Base-by-base conservation (phyloP, 2,113 vertebrate species). In the Hydropotes inermis region DNA sequence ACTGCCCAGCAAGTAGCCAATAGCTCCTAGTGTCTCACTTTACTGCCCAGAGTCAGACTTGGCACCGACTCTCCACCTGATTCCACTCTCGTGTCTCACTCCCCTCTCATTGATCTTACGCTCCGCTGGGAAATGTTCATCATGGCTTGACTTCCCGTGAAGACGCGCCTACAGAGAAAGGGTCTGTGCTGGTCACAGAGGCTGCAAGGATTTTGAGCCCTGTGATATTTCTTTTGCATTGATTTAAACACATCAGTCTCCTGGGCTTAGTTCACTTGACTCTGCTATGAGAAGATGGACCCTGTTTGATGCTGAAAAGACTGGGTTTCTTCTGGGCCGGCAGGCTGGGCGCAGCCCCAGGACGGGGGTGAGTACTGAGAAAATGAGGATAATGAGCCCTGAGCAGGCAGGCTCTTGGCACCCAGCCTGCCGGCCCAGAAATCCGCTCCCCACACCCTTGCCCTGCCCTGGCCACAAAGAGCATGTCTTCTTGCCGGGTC, bases 291-390 rank as follows among this genome's bases (percentile, higher is more conserved):
- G 30, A 90, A 90, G 52, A 70, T 16, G 61, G 87, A 30, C 52
- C 57, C n/a, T n/a, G 25, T 39, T 36, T 83, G 61, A 58, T 87
- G 23, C 50, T 23, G 23, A 36, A 61, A 61, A 84, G 85, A 60
- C 39, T 17, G 21, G 54, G 54, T 74, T 91, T 94, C 67, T 76
- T 94, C 67, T 81, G 30, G 81, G 85, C 43, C 3, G 2, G 45
- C 60, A 85, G 21, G 61, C n/a, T 13, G 5, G 6, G 15, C 33
- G 5, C 57, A 89, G 88, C 15, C 76, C 23, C 12, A 11, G 58
- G 23, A 47, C 5, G 0, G 1, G 10, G 12, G 14, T 21, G 27
- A 86, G 15, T 4, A 36, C 58, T 17, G 17, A 79, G 57, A 70
- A 55, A 45, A 36, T 6, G 36, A 52, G 94, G 85, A 14, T 7